These are phyloP conservation scores for Anoura caudifer DNA, from an alignment of 2,113 vertebrate genomes.

Conservation along the genomic window DNA sequence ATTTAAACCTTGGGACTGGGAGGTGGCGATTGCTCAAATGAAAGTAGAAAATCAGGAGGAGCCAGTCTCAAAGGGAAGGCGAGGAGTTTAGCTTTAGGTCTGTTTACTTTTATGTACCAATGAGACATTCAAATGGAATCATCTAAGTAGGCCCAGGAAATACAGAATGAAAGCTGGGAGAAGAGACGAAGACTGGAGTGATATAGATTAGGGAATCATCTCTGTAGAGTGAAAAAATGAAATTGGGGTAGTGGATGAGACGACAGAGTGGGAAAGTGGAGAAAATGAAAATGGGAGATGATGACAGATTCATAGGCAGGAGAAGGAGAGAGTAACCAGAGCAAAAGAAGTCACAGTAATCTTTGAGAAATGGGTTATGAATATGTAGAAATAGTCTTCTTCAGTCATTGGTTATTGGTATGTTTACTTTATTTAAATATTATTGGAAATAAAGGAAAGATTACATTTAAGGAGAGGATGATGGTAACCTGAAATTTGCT, in stretches of 20 bases:
- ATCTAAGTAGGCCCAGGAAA: background rate
- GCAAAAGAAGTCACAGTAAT: background rate
- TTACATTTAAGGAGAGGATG: constrained; percentile 7
- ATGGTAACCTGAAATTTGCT: constrained; percentile 1
- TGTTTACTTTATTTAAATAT: constrained; percentile 61
- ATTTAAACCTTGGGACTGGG: background rate
- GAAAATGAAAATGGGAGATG: background rate
- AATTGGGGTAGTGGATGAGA: background rate
- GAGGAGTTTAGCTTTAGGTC: background rate
- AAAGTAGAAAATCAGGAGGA: constrained; percentile 38
- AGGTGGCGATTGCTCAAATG: background rate
- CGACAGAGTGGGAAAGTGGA: background rate
- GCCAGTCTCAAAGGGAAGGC: background rate
- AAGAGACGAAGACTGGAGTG: background rate
- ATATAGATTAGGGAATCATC: background rate
- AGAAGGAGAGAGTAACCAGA: background rate
- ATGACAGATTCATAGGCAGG: background rate
- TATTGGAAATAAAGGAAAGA: constrained; percentile 33
- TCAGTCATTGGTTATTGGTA: background rate
- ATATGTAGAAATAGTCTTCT: constrained; percentile 8
- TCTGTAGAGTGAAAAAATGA: background rate
- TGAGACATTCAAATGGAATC: constrained; percentile 8
- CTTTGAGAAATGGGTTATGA: background rate
- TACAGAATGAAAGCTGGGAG: background rate
- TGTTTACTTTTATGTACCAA: constrained; percentile 27